Evolutionary conservation across 30 jellyfish, hydroid and myxozoan genomes (phyloP).

Genomic region (Phacellophora camtschatica): DNA sequence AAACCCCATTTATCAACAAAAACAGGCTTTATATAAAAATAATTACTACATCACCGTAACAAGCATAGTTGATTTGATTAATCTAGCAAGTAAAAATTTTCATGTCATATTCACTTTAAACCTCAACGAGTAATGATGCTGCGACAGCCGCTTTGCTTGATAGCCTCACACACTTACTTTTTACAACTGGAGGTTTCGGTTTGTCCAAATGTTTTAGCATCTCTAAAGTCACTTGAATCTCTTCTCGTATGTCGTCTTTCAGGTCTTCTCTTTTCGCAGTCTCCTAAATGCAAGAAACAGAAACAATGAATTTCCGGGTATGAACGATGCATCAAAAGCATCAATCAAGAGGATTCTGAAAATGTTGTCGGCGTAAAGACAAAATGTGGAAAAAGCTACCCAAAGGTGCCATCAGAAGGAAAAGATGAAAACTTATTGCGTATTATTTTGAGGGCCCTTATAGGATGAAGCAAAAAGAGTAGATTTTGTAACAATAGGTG

Average conservation of each 20-base stretch:
- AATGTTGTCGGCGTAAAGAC: not conserved
- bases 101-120: not conserved
- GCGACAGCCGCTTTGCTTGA: not conserved
- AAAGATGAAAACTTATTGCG: no score
- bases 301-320: not conserved
- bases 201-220: constrained; percentile 57
- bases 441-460: no score
- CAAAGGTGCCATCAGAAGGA: no score
- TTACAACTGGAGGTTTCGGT: constrained; percentile 70
- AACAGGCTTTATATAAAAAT: no score
- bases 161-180: constrained; percentile 24
- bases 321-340: not conserved
- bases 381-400: not conserved
- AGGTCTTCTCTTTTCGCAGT: not conserved
- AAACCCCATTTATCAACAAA: no score
- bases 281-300: not conserved
- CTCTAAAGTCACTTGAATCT: constrained; percentile 52
- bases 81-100: no score
- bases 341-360: no score
- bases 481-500: no score
- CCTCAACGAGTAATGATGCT: not conserved
- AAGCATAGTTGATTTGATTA: not conserved
- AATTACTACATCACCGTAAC: not conserved
- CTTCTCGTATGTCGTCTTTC: constrained; percentile 59
- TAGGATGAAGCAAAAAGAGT: no score